Evolutionary conservation across 2,888 invertebrate species (phyloP).

Genomic region (Belgica antarctica): DNA sequence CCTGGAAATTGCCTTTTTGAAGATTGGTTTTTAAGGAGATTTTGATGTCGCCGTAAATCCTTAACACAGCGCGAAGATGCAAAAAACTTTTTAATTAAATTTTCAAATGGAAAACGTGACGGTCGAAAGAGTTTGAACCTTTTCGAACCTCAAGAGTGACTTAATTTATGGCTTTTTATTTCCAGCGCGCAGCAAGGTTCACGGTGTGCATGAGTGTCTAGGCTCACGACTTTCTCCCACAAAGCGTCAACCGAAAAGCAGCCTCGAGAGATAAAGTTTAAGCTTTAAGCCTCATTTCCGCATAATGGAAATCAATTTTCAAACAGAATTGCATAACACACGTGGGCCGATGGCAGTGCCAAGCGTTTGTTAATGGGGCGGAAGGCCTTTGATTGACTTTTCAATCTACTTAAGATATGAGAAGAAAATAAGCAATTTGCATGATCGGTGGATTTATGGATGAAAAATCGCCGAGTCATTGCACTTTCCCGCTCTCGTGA

Average conservation of each 20-base stretch:
- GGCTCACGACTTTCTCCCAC: constrained; percentile 5
- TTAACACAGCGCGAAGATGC: too few species aligned
- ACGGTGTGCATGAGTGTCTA: not conserved
- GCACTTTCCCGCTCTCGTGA: constrained; percentile 15
- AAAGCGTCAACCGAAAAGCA: not conserved
- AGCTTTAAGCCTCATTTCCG: constrained; percentile 16
- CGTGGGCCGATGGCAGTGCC: not conserved
- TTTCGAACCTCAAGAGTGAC: not conserved
- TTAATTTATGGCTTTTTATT: not conserved
- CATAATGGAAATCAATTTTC: constrained; percentile 5
- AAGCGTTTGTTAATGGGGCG: not conserved
- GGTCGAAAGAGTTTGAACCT: not conserved
- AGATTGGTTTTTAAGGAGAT: too few species aligned
- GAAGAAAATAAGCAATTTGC: not conserved
- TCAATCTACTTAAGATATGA: not conserved
- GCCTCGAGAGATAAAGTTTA: constrained; percentile 1
- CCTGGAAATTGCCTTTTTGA: too few species aligned
- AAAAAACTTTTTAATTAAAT: constrained; percentile 17
- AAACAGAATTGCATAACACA: constrained; percentile 17
- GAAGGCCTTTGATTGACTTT: constrained; percentile 26
- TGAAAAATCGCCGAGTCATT: constrained; percentile 2
- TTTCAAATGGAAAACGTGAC: constrained; percentile 6
- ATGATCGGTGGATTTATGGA: constrained; percentile 1
- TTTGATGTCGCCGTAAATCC: too few species aligned
- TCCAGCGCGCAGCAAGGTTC: not conserved